These are phyloP conservation scores for Eulemur rubriventer DNA, from an alignment of 2,797 vertebrate species.

Conservation along the genomic window DNA sequence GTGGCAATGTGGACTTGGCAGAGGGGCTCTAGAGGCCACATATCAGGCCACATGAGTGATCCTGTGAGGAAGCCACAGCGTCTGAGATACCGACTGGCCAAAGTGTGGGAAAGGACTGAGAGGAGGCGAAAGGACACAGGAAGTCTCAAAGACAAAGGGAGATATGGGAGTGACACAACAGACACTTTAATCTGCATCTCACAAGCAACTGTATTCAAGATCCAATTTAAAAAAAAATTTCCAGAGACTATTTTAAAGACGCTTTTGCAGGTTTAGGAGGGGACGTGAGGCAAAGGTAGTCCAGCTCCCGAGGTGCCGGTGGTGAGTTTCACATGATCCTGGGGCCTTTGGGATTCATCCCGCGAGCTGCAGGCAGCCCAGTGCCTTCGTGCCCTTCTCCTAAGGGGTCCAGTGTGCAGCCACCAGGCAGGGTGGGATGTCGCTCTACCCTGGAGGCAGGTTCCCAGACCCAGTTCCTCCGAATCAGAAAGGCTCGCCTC, in stretches of 20 bases:
- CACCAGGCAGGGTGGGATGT: accelerated
- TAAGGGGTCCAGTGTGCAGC: not conserved
- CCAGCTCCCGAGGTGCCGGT: not conserved
- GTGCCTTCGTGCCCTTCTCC: not conserved
- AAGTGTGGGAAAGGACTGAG: not conserved
- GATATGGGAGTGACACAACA: not conserved
- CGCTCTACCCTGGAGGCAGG: not conserved
- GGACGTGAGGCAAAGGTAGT: not conserved
- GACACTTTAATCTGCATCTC: not conserved
- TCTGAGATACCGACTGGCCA: not conserved
- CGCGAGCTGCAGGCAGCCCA: not conserved
- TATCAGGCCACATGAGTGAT: not conserved
- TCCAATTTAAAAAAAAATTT: not conserved
- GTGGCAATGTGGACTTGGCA: not conserved
- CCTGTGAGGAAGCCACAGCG: not conserved
- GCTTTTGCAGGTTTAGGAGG: not conserved
- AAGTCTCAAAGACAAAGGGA: conserved; percentile 26
- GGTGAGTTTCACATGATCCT: not conserved
- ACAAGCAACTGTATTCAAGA: not conserved
- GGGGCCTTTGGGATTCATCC: no score
- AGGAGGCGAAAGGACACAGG: not conserved
- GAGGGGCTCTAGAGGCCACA: not conserved
- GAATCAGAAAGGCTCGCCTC: not conserved
- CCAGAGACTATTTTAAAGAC: not conserved
- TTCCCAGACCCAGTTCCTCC: not conserved